Percentiles rank a stretch among this genome's conserved stretches.
These are phyloP conservation scores for Crocidura indochinensis DNA, from an alignment of 2,797 vertebrate species.

Conservation along the genomic window DNA sequence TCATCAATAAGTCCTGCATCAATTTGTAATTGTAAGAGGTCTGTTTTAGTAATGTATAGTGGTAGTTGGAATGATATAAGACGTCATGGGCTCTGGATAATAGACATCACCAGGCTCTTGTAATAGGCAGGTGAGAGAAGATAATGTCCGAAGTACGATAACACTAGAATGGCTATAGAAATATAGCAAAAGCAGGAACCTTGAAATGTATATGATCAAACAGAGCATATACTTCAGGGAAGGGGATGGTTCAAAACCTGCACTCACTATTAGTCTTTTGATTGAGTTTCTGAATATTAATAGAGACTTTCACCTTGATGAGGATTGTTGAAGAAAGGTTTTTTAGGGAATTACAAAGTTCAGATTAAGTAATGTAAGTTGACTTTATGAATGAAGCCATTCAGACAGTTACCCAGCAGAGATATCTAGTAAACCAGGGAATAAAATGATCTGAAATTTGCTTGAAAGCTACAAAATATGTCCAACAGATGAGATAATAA, in stretches of 20 bases:
- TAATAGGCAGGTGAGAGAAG: not conserved
- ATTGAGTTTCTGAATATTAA: not conserved
- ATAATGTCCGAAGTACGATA: not conserved
- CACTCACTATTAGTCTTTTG: not conserved
- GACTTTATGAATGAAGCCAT: conserved; percentile 25
- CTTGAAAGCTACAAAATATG: not conserved
- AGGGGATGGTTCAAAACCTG: not conserved
- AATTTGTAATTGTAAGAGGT: not conserved
- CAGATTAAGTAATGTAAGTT: not conserved
- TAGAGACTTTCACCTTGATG: not conserved
- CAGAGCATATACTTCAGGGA: not conserved
- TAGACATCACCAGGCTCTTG: not conserved
- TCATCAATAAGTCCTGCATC: not conserved
- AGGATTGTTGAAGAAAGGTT: not conserved
- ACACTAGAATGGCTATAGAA: not conserved
- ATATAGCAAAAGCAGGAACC: not conserved
- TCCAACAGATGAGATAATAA: not conserved
- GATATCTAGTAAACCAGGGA: not conserved
- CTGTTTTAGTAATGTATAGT: not conserved
- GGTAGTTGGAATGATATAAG: not conserved
- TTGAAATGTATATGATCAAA: not conserved
- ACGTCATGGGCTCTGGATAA: not conserved
- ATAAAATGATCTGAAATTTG: not conserved
- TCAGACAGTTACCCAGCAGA: not conserved
- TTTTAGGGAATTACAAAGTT: not conserved